These are phyloP conservation scores for Xylota segnis DNA, from an alignment of 2,888 invertebrate genomes.

Conservation along the genomic window DNA sequence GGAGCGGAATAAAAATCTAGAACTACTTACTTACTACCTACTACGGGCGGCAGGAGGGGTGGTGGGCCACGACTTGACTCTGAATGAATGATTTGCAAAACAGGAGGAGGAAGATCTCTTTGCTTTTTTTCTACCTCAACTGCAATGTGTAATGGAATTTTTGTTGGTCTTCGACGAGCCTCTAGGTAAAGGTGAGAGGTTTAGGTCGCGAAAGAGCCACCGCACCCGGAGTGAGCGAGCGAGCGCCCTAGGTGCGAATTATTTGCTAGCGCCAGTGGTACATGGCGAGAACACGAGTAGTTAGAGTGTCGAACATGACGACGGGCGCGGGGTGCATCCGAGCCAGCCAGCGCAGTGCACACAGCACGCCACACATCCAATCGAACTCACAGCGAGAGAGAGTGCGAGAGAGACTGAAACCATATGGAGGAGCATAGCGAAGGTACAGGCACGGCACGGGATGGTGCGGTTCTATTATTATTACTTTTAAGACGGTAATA, in stretches of 20 bases:
- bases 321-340: conserved; percentile 1
- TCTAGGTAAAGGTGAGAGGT: conserved; percentile 75
- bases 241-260: conserved; percentile 68
- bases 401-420: background rate
- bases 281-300: conserved; percentile 71
- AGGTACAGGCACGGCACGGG: conserved; percentile 24
- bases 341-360: background rate
- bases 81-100: conserved; percentile 64
- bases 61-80: conserved; percentile 22
- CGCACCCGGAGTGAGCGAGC: conserved; percentile 32
- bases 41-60: background rate
- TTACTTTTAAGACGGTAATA: conserved; percentile 71
- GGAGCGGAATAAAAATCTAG: conserved; percentile 55
- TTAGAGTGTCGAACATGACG: conserved; percentile 71
- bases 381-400: background rate
- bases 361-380: conserved; percentile 20
- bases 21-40: conserved; percentile 31
- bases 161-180: conserved; percentile 23
- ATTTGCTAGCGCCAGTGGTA: conserved; percentile 71
- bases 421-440: conserved; percentile 2
- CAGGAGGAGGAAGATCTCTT: conserved; percentile 44
- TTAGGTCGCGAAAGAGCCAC: conserved; percentile 62
- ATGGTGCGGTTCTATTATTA: conserved; percentile 47
- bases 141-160: conserved; percentile 49
- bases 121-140: conserved; percentile 40